Percentiles rank a stretch among this genome's conserved stretches.
Conservation (phyloP, 2,797 vertebrate genomes). For the Arnoldichthys spilopterus region DNA sequence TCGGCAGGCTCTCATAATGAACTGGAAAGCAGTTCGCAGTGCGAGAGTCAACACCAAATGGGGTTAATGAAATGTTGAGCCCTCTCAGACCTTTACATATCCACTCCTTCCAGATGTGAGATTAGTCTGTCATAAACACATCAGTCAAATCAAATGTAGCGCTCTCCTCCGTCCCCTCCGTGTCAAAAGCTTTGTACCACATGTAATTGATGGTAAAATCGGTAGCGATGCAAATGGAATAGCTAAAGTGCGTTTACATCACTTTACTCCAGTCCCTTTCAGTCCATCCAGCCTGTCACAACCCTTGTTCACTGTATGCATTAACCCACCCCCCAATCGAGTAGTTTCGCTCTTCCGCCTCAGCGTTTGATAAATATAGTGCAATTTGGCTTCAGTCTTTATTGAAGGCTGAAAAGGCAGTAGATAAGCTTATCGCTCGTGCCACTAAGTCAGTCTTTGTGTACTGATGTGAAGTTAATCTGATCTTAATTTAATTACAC, state of each 20-base stretch:
- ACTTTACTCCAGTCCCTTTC: constrained; percentile 61
- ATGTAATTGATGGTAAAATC: constrained; percentile 79
- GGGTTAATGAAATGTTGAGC: constrained; percentile 58
- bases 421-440: constrained; percentile 68
- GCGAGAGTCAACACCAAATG: constrained; percentile 41
- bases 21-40: constrained; percentile 27
- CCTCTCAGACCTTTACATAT: constrained; percentile 43
- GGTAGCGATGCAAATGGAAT: constrained; percentile 71
- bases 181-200: constrained; percentile 71
- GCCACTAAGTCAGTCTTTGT: constrained; percentile 73
- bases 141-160: constrained; percentile 47
- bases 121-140: constrained; percentile 60
- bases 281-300: constrained; percentile 66
- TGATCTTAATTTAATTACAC: constrained; percentile 87
- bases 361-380: constrained; percentile 68
- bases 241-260: constrained; percentile 69
- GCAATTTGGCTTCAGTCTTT: constrained; percentile 66
- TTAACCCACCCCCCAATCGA: constrained; percentile 62
- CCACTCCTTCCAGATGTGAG: constrained; percentile 43
- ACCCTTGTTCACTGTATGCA: constrained; percentile 68
- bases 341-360: constrained; percentile 64
- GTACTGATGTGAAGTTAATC: constrained; percentile 82
- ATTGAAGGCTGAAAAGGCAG: constrained; percentile 56
- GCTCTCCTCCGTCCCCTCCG: constrained; percentile 62
- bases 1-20: constrained; percentile 34